These are phyloP conservation scores for Caenorhabditis panamensis DNA, from an alignment of 2,888 invertebrate species.

Conservation along the genomic window DNA sequence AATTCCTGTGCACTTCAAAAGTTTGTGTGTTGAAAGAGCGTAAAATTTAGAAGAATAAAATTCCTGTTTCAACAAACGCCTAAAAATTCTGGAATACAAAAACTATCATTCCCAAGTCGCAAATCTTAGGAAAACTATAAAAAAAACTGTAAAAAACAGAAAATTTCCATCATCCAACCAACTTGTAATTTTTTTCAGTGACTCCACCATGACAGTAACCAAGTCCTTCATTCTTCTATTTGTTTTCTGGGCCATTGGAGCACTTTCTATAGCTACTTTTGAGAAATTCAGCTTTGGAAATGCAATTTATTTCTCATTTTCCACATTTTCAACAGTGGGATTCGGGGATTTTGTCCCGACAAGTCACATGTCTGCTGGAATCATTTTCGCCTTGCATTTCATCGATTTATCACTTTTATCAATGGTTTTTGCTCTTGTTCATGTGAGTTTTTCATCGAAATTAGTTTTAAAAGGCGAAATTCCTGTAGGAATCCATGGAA, in stretches of 20 bases:
- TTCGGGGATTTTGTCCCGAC: conserved; percentile 40
- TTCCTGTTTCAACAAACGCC: too few species aligned
- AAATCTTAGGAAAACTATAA: neutral
- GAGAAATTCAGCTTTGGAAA: conserved; percentile 26
- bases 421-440: conserved; percentile 47
- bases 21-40: too few species aligned
- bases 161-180: conserved; percentile 8
- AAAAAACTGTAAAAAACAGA: neutral
- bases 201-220: conserved; percentile 39
- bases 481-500: conserved; percentile 42
- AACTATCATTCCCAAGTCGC: too few species aligned
- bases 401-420: conserved; percentile 43
- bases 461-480: too few species aligned
- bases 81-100: too few species aligned
- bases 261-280: conserved; percentile 25
- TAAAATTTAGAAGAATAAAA: too few species aligned
- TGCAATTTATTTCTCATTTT: conserved; percentile 41
- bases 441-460: conserved; percentile 19
- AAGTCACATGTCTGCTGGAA: conserved; percentile 1
- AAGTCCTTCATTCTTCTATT: conserved; percentile 33
- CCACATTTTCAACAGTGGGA: conserved; percentile 41
- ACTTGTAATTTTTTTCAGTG: too few species aligned
- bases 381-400: conserved; percentile 33
- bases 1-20: too few species aligned
- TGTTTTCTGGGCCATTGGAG: conserved; percentile 30